Evolutionary conservation across 2,797 vertebrate genomes (phyloP).

Genomic region (Microctenopoma steveboyesi): DNA sequence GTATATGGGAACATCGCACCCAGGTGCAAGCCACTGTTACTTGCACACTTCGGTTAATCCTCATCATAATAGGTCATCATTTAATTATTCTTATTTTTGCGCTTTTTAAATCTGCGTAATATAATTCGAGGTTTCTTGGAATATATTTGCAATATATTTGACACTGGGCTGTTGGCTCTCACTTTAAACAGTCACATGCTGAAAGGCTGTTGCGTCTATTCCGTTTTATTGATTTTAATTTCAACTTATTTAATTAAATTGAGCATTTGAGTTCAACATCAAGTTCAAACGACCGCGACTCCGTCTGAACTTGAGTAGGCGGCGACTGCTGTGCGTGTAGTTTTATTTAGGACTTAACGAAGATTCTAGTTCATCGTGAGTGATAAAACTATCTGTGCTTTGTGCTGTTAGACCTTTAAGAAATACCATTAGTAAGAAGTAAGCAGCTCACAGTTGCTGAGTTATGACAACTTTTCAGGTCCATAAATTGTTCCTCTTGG

Average conservation of each 20-base stretch:
- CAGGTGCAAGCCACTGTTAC: conserved; percentile 46
- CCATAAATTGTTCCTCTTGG: conserved; percentile 32
- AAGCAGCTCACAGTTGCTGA: background rate
- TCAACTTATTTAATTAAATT: conserved; percentile 20
- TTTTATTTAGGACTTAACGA: background rate
- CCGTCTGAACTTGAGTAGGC: conserved; percentile 68
- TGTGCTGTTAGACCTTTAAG: background rate
- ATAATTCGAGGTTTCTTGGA: background rate
- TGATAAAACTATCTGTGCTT: conserved; percentile 20
- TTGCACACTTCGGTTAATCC: conserved; percentile 3
- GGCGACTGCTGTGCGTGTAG: conserved; percentile 3
- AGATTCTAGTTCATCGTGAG: background rate
- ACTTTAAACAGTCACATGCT: background rate
- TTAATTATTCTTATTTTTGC: background rate
- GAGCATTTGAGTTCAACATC: conserved; percentile 74
- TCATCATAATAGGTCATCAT: conserved; percentile 4
- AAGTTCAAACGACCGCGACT: conserved; percentile 71
- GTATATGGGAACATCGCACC: conserved; percentile 43
- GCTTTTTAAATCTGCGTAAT: conserved; percentile 17
- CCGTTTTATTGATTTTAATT: conserved; percentile 3
- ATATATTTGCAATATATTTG: conserved; percentile 11
- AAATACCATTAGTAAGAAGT: background rate
- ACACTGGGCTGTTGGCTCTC: background rate
- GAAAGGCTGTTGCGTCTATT: background rate
- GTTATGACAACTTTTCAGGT: conserved; percentile 37